These are phyloP conservation scores for Neolamprologus sp. DNA, from an alignment of 2,113 vertebrate genomes.

Conservation along the genomic window DNA sequence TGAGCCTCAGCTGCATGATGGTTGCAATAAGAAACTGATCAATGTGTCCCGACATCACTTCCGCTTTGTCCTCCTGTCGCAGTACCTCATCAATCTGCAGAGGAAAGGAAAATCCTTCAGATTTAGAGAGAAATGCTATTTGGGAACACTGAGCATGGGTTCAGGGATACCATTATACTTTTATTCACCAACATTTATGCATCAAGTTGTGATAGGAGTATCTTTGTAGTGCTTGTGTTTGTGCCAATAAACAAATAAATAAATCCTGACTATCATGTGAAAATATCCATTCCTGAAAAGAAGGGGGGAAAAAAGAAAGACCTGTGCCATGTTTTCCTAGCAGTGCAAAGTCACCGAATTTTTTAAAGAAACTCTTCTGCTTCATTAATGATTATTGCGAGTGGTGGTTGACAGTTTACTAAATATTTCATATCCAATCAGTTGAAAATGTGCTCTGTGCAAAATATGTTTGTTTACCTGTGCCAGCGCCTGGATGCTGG, in stretches of 20 bases:
- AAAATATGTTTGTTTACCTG: slow-evolving; percentile 74
- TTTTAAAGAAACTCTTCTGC: background rate
- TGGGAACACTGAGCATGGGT: background rate
- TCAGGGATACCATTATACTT: background rate
- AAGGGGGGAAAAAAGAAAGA: background rate
- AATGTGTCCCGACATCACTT: slow-evolving; percentile 97
- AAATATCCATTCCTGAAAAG: background rate
- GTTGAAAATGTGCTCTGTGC: background rate
- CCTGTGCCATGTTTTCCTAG: background rate
- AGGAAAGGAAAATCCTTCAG: background rate
- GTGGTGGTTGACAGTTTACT: background rate
- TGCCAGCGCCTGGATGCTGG: slow-evolving; percentile 92
- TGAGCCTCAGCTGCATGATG: slow-evolving; percentile 93
- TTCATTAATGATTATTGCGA: background rate
- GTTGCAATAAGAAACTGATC: slow-evolving; percentile 98
- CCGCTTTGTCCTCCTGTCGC: slow-evolving; percentile 92
- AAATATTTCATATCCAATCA: background rate
- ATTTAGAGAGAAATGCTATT: background rate
- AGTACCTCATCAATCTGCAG: slow-evolving; percentile 92
- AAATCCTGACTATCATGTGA: background rate
- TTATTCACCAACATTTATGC: background rate
- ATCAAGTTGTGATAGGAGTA: background rate
- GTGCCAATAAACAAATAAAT: background rate
- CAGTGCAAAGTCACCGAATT: rapidly evolving
- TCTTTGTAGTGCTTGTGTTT: background rate